Evolutionary conservation across 2,113 vertebrate genomes (phyloP), one percentile per base, ranked within the genome.

Genomic region (Nycticryphes semicollaris): DNA sequence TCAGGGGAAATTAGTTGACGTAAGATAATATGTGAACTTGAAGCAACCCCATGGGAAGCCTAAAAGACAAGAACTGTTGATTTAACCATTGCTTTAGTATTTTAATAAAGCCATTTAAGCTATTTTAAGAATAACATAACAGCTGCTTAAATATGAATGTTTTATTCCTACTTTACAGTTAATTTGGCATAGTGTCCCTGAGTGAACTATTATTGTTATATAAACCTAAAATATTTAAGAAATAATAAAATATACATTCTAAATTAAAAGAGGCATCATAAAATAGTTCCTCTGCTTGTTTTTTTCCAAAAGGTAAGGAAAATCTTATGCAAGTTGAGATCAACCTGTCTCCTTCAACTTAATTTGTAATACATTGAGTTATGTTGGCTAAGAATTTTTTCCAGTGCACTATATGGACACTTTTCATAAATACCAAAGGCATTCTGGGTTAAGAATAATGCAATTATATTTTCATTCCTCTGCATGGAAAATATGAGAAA

Each of bases 121-220:
- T 67, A 16, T 89, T 89, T 93, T 67, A 79, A 72, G n/a, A 79
- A 51, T 9, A 82, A 37, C 25, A 4, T 59, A 82, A 68, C 68
- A 87, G 23, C 41, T 92, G 56, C 87, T 96, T 85, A 92, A 94
- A 89, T 50, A 84, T 54, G 72, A 90, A 74, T 81, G 47, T 10
- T 63, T 80, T 53, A 56, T 90, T 88, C 48, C 37, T 39, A 62
- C 82, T 92, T 84, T 85, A 59, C 24, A 91, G 79, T 84, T 93
- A 93, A 78, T 92, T 88, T 79, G 60, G 53, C 41, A 23, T 15
- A 89, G 19, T 62, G 28, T 81, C 31, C n/a, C 43, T 76, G 39
- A 96, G 75, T 60, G 74, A 78, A 62, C 37, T 82, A 47, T 48
- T 79, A 56, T 31, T 93, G 82, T 85, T 90, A 60, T 23, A 24